Percentiles rank a stretch among this genome's conserved stretches.
Evolutionary conservation across 2,888 invertebrate species (phyloP).

Genomic region (Lepidocyrtoides sp.): DNA sequence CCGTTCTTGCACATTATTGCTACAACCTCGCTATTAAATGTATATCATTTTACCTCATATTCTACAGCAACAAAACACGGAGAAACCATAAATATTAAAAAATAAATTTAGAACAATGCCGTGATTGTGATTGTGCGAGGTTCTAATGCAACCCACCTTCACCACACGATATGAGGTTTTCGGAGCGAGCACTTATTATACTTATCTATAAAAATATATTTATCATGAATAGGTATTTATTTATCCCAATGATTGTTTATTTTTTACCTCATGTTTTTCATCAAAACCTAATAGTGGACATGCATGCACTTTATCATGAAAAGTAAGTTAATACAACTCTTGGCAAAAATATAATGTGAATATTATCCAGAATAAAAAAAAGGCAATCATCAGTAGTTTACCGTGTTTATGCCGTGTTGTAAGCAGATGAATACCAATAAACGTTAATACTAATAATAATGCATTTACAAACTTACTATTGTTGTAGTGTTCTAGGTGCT

Average conservation of each 20-base stretch:
- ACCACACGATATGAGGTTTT: conserved; percentile 43
- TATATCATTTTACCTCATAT: conserved; percentile 28
- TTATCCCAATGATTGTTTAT: too few species aligned
- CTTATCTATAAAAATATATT: conserved; percentile 45
- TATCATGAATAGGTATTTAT: conserved; percentile 55
- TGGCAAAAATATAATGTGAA: too few species aligned
- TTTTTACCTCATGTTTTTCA: too few species aligned
- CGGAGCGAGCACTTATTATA: background rate
- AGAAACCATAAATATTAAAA: conserved; percentile 44
- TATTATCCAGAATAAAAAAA: too few species aligned
- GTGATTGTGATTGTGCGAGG: background rate
- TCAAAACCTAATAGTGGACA: too few species aligned
- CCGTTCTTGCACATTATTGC: background rate
- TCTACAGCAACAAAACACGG: background rate
- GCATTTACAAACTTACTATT: too few species aligned
- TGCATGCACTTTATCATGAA: background rate
- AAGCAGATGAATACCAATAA: too few species aligned
- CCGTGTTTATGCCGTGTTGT: too few species aligned
- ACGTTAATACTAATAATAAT: too few species aligned
- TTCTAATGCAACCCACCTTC: conserved; percentile 1
- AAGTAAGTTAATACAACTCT: too few species aligned
- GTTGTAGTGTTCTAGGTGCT: too few species aligned
- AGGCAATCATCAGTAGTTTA: too few species aligned
- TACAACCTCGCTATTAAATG: conserved; percentile 14
- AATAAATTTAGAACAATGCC: background rate